Evolutionary conservation across 2,797 vertebrate genomes (phyloP).

Genomic region (Erpetoichthys calabaricus): DNA sequence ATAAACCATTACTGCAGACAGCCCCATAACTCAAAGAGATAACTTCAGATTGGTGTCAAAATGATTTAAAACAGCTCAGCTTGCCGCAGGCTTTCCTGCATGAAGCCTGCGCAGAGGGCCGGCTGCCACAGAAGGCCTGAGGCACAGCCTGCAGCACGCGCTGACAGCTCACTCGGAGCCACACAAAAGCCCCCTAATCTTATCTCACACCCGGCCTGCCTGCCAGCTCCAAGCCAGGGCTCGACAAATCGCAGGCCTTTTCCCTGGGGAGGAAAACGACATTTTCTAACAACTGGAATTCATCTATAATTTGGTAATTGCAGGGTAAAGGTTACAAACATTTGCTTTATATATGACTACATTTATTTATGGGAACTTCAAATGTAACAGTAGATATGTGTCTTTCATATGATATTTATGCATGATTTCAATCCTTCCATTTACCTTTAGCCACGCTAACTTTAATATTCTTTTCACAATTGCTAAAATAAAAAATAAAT

Average conservation of each 20-base stretch:
- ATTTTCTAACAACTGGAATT: conserved; percentile 22
- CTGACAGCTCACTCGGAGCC: conserved; percentile 19
- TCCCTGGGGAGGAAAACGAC: conserved; percentile 21
- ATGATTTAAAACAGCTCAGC: conserved; percentile 23
- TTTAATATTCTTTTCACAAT: too few relatives aligned
- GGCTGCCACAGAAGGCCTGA: conserved; percentile 3
- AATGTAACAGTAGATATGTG: too few relatives aligned
- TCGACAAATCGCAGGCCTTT: conserved; percentile 23
- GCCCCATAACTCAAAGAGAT: conserved; percentile 41
- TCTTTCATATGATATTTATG: too few relatives aligned
- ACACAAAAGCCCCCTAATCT: conserved; percentile 9
- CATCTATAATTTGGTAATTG: conserved; percentile 22
- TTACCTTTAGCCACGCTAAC: too few relatives aligned
- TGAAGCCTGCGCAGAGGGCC: conserved; percentile 10
- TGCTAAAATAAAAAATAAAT: too few relatives aligned
- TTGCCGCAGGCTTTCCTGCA: conserved; percentile 1
- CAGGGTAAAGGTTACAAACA: conserved; percentile 22
- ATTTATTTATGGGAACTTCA: too few relatives aligned
- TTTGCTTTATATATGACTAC: too few relatives aligned
- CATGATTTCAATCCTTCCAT: too few relatives aligned
- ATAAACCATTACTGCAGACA: conserved; percentile 47
- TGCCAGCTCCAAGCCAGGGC: conserved; percentile 15
- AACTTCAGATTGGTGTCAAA: conserved; percentile 25
- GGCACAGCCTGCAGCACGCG: conserved; percentile 8
- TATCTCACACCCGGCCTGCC: conserved; percentile 17